Conservation (phyloP, 2,113 vertebrate species). For the Pipa parva region DNA sequence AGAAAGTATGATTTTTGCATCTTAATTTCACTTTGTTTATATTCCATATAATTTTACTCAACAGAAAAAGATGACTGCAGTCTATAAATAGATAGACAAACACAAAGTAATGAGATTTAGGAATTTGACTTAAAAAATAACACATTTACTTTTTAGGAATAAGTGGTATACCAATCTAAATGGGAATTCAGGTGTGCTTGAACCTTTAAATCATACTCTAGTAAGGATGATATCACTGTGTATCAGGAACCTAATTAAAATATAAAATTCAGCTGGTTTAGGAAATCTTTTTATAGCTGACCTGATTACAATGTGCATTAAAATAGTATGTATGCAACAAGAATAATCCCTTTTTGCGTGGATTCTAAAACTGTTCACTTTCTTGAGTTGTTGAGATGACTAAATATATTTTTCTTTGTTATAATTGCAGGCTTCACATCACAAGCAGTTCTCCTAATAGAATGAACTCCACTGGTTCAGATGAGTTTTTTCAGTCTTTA, state of each 20-base stretch:
- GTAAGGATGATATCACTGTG: not conserved
- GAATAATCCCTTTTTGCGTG: not conserved
- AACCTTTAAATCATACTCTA: not conserved
- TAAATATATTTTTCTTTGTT: not conserved
- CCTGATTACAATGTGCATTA: not conserved
- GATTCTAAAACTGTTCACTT: accelerated
- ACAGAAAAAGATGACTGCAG: too few species aligned
- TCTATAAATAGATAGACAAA: too few species aligned
- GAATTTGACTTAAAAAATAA: too few species aligned
- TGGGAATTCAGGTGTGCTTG: too few species aligned
- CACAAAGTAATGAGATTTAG: too few species aligned
- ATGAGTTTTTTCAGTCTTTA: constrained; percentile 81
- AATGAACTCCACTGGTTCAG: constrained; percentile 73
- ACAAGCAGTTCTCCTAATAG: constrained; percentile 63
- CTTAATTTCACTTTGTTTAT: too few species aligned
- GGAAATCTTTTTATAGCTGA: not conserved
- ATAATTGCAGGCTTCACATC: constrained; percentile 63
- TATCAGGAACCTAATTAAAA: not conserved
- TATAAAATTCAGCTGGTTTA: not conserved
- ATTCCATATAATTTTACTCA: too few species aligned
- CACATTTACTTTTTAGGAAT: not conserved
- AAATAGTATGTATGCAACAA: not conserved
- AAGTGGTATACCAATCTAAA: not conserved
- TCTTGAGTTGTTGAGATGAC: not conserved
- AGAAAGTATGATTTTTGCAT: too few species aligned